Conservation (phyloP, 2,797 vertebrate genomes). For the Vespertilio murinus region DNA sequence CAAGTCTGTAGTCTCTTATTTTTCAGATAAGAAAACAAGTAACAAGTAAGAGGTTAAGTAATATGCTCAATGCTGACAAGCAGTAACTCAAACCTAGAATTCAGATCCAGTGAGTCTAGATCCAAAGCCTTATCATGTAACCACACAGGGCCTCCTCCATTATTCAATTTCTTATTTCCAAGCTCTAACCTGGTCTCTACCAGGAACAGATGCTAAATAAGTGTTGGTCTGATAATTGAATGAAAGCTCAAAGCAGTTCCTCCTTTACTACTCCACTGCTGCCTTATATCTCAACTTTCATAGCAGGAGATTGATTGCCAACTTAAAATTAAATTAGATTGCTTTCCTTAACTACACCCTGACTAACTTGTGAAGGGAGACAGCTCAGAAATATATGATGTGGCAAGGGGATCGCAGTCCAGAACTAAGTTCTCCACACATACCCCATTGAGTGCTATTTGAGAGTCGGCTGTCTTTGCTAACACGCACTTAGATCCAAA, state of each 20-base stretch:
- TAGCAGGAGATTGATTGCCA: conserved; percentile 42
- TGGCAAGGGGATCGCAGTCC: background rate
- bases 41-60: background rate
- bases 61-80: background rate
- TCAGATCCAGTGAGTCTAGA: background rate
- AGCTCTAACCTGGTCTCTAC: background rate
- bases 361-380: conserved; percentile 28
- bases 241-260: background rate
- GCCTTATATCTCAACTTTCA: background rate
- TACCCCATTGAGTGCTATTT: conserved; percentile 16
- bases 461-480: conserved; percentile 37
- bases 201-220: background rate
- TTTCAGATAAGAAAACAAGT: background rate
- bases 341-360: conserved; percentile 56
- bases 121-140: background rate
- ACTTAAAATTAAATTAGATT: conserved; percentile 64
- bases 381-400: conserved; percentile 43
- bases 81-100: background rate
- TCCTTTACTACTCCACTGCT: background rate
- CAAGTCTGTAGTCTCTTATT: background rate
- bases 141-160: background rate
- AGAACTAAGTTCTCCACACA: background rate
- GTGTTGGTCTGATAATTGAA: background rate
- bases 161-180: background rate
- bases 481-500: conserved; percentile 35